A percentile compares a stretch with the other conserved stretches of the same genome.
phyloP scores from a whole-genome alignment of 2,113 vertebrate species.

The Mesoclemmys tuberculata region DNA sequence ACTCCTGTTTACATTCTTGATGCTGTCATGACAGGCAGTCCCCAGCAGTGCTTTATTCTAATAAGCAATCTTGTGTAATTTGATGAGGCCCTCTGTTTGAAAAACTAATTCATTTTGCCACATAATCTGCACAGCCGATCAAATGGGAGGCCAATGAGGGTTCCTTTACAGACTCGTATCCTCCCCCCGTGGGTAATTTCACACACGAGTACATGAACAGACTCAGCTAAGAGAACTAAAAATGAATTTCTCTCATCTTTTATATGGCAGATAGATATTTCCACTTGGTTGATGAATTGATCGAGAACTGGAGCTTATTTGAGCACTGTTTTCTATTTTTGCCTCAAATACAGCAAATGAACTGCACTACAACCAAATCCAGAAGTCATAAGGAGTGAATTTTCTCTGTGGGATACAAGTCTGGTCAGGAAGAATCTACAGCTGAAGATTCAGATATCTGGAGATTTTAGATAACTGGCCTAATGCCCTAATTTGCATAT shows the following conservation, averaged over 20 bases:
- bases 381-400: neutral
- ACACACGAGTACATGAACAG: conserved; percentile 61
- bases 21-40: neutral
- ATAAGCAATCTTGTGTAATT: neutral
- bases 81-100: conserved; percentile 39
- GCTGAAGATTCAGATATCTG: neutral
- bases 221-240: conserved; percentile 55
- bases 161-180: conserved; percentile 27
- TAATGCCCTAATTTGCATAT: neutral
- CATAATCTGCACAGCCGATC: conserved; percentile 23
- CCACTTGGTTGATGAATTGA: conserved; percentile 64
- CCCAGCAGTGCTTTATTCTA: neutral
- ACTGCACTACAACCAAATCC: neutral
- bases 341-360: neutral
- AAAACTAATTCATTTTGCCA: conserved; percentile 46
- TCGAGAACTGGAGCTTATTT: conserved; percentile 11
- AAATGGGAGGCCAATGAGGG: conserved; percentile 25
- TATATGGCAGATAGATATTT: conserved; percentile 63
- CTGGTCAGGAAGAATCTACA: neutral
- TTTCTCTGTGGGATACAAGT: neutral
- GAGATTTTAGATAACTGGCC: neutral
- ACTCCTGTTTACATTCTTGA: neutral
- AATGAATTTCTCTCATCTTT: conserved; percentile 65
- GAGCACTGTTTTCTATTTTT: conserved; percentile 46
- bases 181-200: conserved; percentile 68